Percentiles rank a stretch among this genome's conserved stretches.
Evolutionary conservation across 2,113 vertebrate genomes (phyloP).

Genomic region (Gavialis gangeticus): DNA sequence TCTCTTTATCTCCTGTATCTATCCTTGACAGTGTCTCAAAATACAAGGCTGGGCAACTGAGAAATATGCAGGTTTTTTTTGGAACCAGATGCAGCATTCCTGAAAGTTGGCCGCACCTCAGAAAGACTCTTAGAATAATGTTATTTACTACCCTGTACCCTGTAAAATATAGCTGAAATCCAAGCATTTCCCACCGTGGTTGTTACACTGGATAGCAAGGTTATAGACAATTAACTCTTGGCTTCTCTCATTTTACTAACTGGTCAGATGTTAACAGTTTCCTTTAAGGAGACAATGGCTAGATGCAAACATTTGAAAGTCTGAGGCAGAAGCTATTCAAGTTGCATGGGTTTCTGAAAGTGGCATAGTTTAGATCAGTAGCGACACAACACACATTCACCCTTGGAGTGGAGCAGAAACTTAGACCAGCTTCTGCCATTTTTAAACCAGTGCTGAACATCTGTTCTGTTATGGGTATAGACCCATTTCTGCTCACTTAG

Average conservation of each 20-base stretch:
- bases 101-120: conserved; percentile 74
- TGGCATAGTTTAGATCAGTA: too few relatives aligned
- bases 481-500: too few relatives aligned
- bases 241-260: background rate
- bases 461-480: too few relatives aligned
- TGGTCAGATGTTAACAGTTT: background rate
- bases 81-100: conserved; percentile 65
- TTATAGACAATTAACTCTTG: background rate
- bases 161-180: conserved; percentile 47
- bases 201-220: conserved; percentile 11
- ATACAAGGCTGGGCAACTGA: conserved; percentile 61
- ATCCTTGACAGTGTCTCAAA: conserved; percentile 47
- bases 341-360: too few relatives aligned
- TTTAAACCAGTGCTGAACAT: too few relatives aligned
- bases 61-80: conserved; percentile 75
- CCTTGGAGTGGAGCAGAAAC: too few relatives aligned
- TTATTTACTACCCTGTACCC: conserved; percentile 72
- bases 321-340: too few relatives aligned
- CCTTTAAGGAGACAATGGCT: too few relatives aligned
- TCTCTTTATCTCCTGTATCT: conserved; percentile 72
- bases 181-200: conserved; percentile 28
- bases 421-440: too few relatives aligned
- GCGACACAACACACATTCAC: too few relatives aligned
- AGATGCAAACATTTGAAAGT: too few relatives aligned
- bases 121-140: conserved; percentile 60